Evolutionary conservation across 2,888 invertebrate genomes (phyloP).

Genomic region (Disparrhopalites patrizii): DNA sequence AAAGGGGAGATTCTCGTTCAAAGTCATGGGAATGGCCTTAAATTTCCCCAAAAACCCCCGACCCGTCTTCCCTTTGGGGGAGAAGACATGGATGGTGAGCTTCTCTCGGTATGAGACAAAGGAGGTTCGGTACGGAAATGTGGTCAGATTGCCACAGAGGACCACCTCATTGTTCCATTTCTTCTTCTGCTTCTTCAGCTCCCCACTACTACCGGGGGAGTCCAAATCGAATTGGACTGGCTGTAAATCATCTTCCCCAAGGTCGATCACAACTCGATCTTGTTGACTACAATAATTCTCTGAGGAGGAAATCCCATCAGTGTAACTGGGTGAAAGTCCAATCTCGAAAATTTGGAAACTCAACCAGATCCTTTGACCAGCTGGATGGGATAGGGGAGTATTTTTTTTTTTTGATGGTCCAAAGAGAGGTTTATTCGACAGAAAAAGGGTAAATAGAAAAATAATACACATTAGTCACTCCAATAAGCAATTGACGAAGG

Average conservation of each 20-base stretch:
- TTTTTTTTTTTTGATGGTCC: too few species aligned
- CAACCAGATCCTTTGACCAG: constrained; percentile 67
- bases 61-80: constrained; percentile 63
- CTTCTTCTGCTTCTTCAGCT: not conserved
- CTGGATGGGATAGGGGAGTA: too few species aligned
- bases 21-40: constrained; percentile 62
- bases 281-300: constrained; percentile 35
- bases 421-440: too few species aligned
- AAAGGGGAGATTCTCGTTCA: constrained; percentile 38
- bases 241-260: constrained; percentile 50
- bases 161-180: constrained; percentile 38
- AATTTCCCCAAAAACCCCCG: constrained; percentile 61
- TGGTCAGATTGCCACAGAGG: constrained; percentile 46
- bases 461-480: too few species aligned
- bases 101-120: constrained; percentile 64
- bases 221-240: not conserved
- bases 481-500: too few species aligned
- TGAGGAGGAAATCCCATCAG: constrained; percentile 16
- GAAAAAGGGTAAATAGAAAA: too few species aligned
- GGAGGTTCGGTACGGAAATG: constrained; percentile 34
- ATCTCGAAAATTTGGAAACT: constrained; percentile 56
- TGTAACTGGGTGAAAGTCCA: constrained; percentile 27
- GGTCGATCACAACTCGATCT: constrained; percentile 58
- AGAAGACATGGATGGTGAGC: constrained; percentile 61
- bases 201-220: not conserved